These are phyloP conservation scores for Drosophila sp. DNA, from an alignment of 1,140 invertebrate genomes.

Conservation along the genomic window DNA sequence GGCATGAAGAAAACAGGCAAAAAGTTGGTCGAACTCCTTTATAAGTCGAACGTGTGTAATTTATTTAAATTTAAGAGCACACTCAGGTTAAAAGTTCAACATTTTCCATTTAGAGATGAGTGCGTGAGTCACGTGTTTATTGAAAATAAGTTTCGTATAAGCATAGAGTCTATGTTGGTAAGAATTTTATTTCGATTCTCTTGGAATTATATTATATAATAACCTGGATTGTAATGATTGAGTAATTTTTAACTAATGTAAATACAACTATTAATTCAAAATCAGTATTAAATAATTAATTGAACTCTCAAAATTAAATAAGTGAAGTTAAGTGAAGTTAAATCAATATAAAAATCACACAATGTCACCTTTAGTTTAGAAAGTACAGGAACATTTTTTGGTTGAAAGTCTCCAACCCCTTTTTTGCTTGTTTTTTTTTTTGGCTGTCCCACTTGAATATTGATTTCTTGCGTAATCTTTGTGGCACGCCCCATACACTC, in stretches of 20 bases:
- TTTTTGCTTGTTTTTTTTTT: constrained; percentile 24
- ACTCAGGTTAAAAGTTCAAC: constrained; percentile 31
- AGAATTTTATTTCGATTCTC: too few species aligned
- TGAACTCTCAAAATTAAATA: too few species aligned
- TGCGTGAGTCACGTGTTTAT: neutral
- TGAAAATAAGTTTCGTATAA: too few species aligned
- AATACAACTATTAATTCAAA: too few species aligned
- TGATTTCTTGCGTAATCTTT: constrained; percentile 81
- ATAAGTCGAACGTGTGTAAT: constrained; percentile 78
- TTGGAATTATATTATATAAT: too few species aligned
- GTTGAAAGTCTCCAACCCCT: constrained; percentile 46
- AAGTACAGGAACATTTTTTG: constrained; percentile 39
- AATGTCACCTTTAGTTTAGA: constrained; percentile 14
- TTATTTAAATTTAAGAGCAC: constrained; percentile 75
- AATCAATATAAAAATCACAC: neutral
- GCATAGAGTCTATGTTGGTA: too few species aligned
- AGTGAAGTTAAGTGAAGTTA: too few species aligned
- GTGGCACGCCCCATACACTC: constrained; percentile 61
- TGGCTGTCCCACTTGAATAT: constrained; percentile 65
- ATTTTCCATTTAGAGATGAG: constrained; percentile 8
- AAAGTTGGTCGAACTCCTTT: constrained; percentile 34
- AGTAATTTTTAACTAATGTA: too few species aligned
- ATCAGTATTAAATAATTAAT: too few species aligned
- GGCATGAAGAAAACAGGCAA: constrained; percentile 17
- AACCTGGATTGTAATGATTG: too few species aligned